Percentiles rank a stretch among this genome's conserved stretches.
phyloP scores from a whole-genome alignment of 2,888 invertebrate species.

The Sepioteuthis lessoniana region DNA sequence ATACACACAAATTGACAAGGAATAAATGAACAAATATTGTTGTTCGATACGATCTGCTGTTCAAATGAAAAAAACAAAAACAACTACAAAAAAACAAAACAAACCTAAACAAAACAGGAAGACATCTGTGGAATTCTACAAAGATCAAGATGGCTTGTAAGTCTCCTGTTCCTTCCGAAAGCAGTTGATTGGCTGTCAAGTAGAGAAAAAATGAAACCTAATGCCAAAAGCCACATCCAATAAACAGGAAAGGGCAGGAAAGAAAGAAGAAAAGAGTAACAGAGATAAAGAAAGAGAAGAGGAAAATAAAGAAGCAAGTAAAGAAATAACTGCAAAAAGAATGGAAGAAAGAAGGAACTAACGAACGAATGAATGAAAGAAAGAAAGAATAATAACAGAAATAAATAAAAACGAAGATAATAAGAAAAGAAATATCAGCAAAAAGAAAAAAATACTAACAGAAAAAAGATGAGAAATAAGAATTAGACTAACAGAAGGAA shows the following conservation, averaged over 20 bases:
- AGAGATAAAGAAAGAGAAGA: no score
- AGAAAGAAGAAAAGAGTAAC: background rate
- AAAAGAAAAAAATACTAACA: no score
- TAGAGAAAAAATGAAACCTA: background rate
- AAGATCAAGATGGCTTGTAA: background rate
- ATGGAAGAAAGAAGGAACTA: no score
- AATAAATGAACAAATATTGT: background rate
- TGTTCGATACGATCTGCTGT: background rate
- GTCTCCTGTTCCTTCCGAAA: background rate
- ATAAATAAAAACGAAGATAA: no score
- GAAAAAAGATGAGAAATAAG: no score
- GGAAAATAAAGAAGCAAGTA: no score
- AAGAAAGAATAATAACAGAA: no score
- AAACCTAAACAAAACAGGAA: background rate
- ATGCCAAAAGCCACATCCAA: background rate
- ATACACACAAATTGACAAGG: background rate
- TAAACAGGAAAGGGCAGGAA: background rate
- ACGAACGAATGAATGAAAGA: no score
- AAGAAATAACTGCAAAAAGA: no score
- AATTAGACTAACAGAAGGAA: no score
- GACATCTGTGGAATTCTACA: background rate
- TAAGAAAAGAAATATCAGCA: no score
- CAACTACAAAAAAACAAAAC: no score
- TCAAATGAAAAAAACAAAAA: background rate
- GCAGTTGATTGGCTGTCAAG: conserved; percentile 20